Base-by-base conservation (phyloP, 2,888 invertebrate genomes). In the Microctonus brassicae region DNA sequence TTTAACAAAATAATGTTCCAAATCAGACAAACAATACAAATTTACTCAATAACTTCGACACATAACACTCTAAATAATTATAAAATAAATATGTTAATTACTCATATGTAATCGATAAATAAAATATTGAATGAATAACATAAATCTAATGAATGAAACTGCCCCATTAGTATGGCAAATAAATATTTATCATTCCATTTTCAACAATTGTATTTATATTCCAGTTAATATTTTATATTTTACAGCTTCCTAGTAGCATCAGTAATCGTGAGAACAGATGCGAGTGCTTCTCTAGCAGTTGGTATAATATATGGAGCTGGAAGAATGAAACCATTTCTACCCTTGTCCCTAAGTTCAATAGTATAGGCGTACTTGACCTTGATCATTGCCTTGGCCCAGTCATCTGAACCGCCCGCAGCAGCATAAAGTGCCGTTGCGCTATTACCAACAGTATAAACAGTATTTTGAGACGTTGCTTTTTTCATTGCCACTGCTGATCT, bases 311-410 rank as follows among this genome's bases (percentile, higher is more conserved):
- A 92, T 24, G 88, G 88, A 0, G 95, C 93, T 0, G 97, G 97
- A 65, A 97, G 87, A n/a, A 97, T 89, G 84, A 97, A 98, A 2
- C 97, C 97, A 83, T 93, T 92, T 69, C 91, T 90, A 0, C 97
- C 97, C 0, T 91, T 93, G 86, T 97, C 97, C 66, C 95, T 91
- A 67, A 97, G 90, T 89, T 98, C 97, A 70, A 97, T 90, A 0
- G 97, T 97, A 88, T 94, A 97, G 1, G 96, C 88, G 85, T 97
- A 97, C 85, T 96, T 96, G 75, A 97, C 93, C 47, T 91, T 92
- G 9, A 93, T 92, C 52, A 91, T 89, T 0, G 94, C 95, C 87
- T 97, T 96, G 7, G 96, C 97, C 95, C 97, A 97, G 86, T 97
- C 97, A 81, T 95, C 95, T 0, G 95, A 94, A 13, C 95, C 95